A percentile compares a stretch with the other conserved stretches of the same genome.
Conservation (phyloP, 2,113 vertebrate genomes). For the Amphiprion ocellaris region DNA sequence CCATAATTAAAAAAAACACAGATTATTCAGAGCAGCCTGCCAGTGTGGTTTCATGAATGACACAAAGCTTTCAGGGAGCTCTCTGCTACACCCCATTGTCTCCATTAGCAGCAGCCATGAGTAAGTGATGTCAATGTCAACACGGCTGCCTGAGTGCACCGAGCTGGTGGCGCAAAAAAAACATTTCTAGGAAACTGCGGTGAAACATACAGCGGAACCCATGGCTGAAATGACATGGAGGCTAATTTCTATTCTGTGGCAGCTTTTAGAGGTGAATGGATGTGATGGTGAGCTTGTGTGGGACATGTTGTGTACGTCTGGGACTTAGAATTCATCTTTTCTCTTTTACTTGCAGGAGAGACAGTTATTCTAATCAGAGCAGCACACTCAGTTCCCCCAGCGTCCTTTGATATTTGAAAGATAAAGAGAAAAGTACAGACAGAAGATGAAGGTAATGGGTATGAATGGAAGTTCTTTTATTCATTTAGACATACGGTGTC, state of each 20-base stretch:
- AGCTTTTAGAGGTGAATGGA: constrained; percentile 45
- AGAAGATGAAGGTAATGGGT: background rate
- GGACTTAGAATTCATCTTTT: background rate
- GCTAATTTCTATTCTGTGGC: constrained; percentile 8
- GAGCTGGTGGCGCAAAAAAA: constrained; percentile 17
- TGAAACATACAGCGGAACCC: constrained; percentile 9
- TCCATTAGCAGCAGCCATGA: constrained; percentile 40
- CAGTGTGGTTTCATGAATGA: constrained; percentile 25
- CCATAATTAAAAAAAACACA: constrained; percentile 7
- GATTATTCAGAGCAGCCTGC: constrained; percentile 12
- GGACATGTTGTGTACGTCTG: background rate
- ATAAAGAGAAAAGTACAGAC: background rate
- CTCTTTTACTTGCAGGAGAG: constrained; percentile 10
- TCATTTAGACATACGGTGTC: background rate
- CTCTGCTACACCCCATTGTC: constrained; percentile 15
- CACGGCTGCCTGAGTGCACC: constrained; percentile 26
- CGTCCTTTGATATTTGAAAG: background rate
- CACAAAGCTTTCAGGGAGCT: constrained; percentile 21
- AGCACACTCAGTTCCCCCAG: background rate
- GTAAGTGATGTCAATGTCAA: constrained; percentile 34
- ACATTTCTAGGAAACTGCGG: constrained; percentile 35
- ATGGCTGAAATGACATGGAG: constrained; percentile 9
- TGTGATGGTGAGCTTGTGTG: constrained; percentile 14
- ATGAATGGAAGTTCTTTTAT: background rate
- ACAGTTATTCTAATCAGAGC: constrained; percentile 1